Percentiles rank a stretch among this genome's conserved stretches.
Conservation (phyloP, 2,113 vertebrate genomes). For the Helogale parvula region DNA sequence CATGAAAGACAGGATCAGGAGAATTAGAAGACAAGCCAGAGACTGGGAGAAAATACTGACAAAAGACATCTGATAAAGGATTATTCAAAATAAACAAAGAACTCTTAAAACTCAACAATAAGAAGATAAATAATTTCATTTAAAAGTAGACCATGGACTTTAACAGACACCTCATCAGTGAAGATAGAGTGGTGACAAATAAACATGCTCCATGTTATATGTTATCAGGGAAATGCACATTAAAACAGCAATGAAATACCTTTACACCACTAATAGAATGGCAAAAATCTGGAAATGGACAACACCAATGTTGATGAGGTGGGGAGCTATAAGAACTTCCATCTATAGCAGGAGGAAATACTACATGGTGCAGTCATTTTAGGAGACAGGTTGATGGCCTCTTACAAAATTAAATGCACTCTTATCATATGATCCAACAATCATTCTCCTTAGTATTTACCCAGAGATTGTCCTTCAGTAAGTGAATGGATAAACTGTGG, state of each 20-base stretch:
- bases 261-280: not conserved
- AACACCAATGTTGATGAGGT: not conserved
- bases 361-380: not conserved
- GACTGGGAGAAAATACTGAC: not conserved
- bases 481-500: not conserved
- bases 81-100: not conserved
- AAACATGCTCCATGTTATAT: not conserved
- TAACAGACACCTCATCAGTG: not conserved
- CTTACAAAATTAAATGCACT: not conserved
- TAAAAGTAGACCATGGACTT: not conserved
- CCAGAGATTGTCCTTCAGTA: not conserved
- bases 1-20: not conserved
- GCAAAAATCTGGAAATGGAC: not conserved
- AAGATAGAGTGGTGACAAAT: not conserved
- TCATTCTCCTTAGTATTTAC: not conserved
- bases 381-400: not conserved
- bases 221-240: not conserved
- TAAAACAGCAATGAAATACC: not conserved
- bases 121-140: not conserved
- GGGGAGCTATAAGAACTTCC: not conserved
- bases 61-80: not conserved
- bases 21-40: not conserved
- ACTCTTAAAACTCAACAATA: not conserved
- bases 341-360: not conserved
- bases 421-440: not conserved